Base-by-base conservation (phyloP, 2,797 vertebrate species). In the Gila robusta region DNA sequence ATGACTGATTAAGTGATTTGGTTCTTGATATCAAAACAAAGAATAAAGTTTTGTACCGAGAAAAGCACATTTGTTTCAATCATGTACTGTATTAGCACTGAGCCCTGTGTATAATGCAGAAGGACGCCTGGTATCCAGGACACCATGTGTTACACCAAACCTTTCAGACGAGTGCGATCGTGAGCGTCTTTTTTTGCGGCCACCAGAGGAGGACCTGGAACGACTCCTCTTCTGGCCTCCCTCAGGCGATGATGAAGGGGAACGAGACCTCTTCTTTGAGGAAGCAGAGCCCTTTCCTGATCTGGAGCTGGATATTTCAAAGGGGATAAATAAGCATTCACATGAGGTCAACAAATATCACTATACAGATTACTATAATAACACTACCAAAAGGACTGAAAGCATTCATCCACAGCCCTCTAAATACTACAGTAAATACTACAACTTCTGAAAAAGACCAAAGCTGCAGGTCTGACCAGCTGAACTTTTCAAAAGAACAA, bases 141-240 rank as follows among this genome's bases (percentile, higher is more conserved):
- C 90, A 93, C 95, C 96, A 94, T 96, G 96, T 95, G 78, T 86
- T 88, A 90, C 89, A 89, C 98, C 98, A 99, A 99, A 99, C 98
- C 98, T 99, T 98, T 99, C 98, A 94, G 98, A 98, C 96, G 98
- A 99, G 96, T 93, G 97, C 93, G 98, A 99, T 98, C 98, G 96
- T 95, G 98, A 96, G 91, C 98, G 97, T 94, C 96, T 98, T 97
- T 99, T 97, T 97, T 99, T 99, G 94, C 96, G 96, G 95, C 96
- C 98, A 95, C 95, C 97, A 95, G 98, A 96, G 91, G 98, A 99
- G 90, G 98, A 99, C 96, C 98, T 97, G 96, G 98, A 99, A 92
- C 96, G 97, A 94, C 98, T 99, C 91, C 98, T 96, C 94, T 99
- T 99, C 95, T 96, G 96, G 92, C 94, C 94, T 95, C 96, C 97